A percentile compares a stretch with the other conserved stretches of the same genome.
Conservation (phyloP, 2,113 vertebrate species). For the Apodemus sylvaticus region DNA sequence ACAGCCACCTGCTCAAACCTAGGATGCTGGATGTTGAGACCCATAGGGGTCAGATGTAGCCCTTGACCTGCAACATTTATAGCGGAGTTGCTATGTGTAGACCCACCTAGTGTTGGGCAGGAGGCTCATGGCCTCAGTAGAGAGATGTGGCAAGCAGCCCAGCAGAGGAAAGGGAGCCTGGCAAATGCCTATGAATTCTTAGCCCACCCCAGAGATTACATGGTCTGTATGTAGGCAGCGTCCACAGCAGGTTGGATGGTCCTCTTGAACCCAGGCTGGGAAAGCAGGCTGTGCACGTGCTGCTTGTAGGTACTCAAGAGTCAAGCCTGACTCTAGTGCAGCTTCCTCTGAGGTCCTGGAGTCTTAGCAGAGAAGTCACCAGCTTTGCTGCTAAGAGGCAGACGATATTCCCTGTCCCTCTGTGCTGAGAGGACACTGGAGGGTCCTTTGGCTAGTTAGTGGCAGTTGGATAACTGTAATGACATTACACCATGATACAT, state of each 20-base stretch:
- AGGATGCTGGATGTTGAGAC: background rate
- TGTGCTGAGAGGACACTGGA: background rate
- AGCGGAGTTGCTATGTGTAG: background rate
- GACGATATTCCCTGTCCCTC: background rate
- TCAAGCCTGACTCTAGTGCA: background rate
- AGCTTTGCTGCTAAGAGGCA: background rate
- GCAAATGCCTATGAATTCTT: background rate
- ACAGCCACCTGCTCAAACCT: background rate
- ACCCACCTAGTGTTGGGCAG: background rate
- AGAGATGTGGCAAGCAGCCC: background rate
- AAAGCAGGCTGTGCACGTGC: accelerated
- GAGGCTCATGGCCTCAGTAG: accelerated
- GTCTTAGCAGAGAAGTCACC: background rate
- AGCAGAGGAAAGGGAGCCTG: background rate
- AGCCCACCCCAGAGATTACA: background rate
- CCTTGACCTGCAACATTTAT: background rate
- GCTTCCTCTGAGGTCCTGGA: background rate
- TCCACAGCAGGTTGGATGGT: background rate
- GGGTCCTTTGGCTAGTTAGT: background rate
- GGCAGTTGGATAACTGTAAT: background rate
- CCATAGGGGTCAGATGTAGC: background rate
- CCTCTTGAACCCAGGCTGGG: background rate
- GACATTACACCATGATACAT: background rate
- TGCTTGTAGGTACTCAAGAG: accelerated
- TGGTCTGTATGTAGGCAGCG: background rate